Evolutionary conservation across 2,888 invertebrate genomes (phyloP), one percentile per base, ranked within the genome.

Genomic region (Eulithis testata): DNA sequence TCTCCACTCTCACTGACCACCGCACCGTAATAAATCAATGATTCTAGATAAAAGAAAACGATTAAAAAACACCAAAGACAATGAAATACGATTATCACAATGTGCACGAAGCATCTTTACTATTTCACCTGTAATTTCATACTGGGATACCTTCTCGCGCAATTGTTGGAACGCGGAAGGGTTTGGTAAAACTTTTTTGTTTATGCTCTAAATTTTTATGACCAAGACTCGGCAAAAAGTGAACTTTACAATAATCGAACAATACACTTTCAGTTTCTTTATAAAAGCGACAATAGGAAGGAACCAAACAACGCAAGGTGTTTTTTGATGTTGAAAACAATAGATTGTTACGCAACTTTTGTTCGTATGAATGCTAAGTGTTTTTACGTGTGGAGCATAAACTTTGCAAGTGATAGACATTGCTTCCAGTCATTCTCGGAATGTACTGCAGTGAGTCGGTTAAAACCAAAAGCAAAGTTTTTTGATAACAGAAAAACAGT

Each of bases 251-350:
- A 83, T 80, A 75, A 76, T 78, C 69, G 67, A 76, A 91, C 93
- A 92, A 91, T 89, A 76, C 80, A 93, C 93, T 93, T 91, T 93
- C 93, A 89, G 83, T 93, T 93, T 93, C 93, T 90, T 89, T 93
- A 92, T 92, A 91, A 91, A 91, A 81, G 63, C 71, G 68, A 63
- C 63, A 68, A 88, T n/a, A 90, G 76, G 65, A 66, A 72, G 66
- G 66, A 72, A 73, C 72, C 74, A 74, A 76, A 82, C 72, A 78
- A 80, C 80, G 82, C 83, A 83, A 91, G 91, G 91, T 91, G 90
- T 90, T 92, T 92, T 93, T 92, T 86, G 86, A 91, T 89, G 83
- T 72, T 69, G 73, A 75, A 71, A 79, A 84, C 76, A 86, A 91
- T 89, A 91, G 61, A 57, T 65, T 81, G 81, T 86, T 86, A 79